A percentile compares a stretch with the other conserved stretches of the same genome.
Evolutionary conservation across 2,113 vertebrate species (phyloP).

Genomic region (Forbesichthys papilliferus): DNA sequence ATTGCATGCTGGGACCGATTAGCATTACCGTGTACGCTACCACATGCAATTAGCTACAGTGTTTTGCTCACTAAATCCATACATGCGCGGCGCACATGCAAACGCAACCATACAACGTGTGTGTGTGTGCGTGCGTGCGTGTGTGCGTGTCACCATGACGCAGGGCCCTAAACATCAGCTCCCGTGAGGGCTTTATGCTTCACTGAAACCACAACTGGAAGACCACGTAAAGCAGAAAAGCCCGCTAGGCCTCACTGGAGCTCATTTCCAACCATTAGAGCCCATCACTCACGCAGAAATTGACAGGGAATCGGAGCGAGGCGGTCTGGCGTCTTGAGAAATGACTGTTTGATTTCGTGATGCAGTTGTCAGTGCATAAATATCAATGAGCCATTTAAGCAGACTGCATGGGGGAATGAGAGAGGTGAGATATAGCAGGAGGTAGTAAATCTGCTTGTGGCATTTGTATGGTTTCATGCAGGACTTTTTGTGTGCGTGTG

Average conservation of each 20-base stretch:
- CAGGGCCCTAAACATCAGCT: conserved; percentile 61
- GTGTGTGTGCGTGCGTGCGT: too few relatives aligned
- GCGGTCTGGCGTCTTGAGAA: conserved; percentile 46
- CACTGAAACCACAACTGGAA: conserved; percentile 57
- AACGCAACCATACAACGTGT: conserved; percentile 23
- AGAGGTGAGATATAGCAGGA: conserved; percentile 59
- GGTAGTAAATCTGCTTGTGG: conserved; percentile 56
- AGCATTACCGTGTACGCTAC: conserved; percentile 39
- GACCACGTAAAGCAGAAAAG: conserved; percentile 43
- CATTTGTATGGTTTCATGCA: conserved; percentile 48
- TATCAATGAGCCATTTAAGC: conserved; percentile 59
- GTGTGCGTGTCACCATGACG: conserved; percentile 40
- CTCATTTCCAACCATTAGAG: conserved; percentile 52
- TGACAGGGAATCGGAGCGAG: conserved; percentile 53
- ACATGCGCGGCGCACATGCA: conserved; percentile 16
- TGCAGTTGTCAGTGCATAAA: conserved; percentile 69
- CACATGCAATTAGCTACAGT: conserved; percentile 1
- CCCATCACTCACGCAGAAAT: conserved; percentile 57
- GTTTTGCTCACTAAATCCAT: conserved; percentile 10
- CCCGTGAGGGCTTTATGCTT: conserved; percentile 49
- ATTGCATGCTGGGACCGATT: conserved; percentile 62
- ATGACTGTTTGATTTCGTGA: conserved; percentile 56
- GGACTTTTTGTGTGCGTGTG: conserved; percentile 6
- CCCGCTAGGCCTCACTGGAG: conserved; percentile 50
- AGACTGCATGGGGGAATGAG: conserved; percentile 36